Evolutionary conservation across 1,140 invertebrate genomes (phyloP).

Genomic region (Euura lappo): DNA sequence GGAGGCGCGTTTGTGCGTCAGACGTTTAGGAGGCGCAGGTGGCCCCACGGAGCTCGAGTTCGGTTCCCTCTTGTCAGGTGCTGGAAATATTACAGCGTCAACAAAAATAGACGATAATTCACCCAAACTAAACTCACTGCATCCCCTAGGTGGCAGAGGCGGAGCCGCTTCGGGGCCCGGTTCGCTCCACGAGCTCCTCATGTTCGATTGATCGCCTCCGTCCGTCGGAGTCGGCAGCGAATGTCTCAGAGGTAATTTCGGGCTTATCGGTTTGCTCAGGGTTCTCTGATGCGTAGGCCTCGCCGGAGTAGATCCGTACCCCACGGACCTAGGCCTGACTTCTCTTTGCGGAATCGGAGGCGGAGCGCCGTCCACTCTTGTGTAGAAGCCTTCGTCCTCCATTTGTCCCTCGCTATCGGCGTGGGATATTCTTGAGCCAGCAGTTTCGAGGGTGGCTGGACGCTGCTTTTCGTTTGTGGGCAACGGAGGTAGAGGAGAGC

Average conservation of each 20-base stretch:
- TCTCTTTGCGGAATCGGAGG: slow-evolving; percentile 68
- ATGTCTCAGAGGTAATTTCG: slow-evolving; percentile 62
- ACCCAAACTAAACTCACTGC: slow-evolving; percentile 56
- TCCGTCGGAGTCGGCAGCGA: slow-evolving; percentile 59
- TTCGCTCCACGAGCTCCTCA: slow-evolving; percentile 68
- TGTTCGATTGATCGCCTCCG: slow-evolving; percentile 49
- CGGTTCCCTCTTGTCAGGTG: slow-evolving; percentile 64
- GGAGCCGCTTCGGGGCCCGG: slow-evolving; percentile 64
- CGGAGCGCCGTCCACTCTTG: slow-evolving; percentile 53
- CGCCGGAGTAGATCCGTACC: slow-evolving; percentile 62
- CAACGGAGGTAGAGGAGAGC: slow-evolving; percentile 75
- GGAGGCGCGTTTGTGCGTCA: slow-evolving; percentile 60
- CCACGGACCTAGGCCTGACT: slow-evolving; percentile 63
- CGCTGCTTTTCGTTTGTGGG: slow-evolving; percentile 65
- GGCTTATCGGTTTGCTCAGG: slow-evolving; percentile 66
- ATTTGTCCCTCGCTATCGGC: slow-evolving; percentile 47
- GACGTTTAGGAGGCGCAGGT: slow-evolving; percentile 66
- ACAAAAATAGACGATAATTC: background rate
- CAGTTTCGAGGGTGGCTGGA: slow-evolving; percentile 47
- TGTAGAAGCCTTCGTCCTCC: slow-evolving; percentile 57
- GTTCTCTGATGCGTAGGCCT: slow-evolving; percentile 65
- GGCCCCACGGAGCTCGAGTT: slow-evolving; percentile 54
- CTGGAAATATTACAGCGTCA: slow-evolving; percentile 43
- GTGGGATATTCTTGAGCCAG: slow-evolving; percentile 44
- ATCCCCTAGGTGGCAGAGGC: slow-evolving; percentile 67